phyloP scores from a whole-genome alignment of 2,888 invertebrate species.

The Drosophila nigricruria region DNA sequence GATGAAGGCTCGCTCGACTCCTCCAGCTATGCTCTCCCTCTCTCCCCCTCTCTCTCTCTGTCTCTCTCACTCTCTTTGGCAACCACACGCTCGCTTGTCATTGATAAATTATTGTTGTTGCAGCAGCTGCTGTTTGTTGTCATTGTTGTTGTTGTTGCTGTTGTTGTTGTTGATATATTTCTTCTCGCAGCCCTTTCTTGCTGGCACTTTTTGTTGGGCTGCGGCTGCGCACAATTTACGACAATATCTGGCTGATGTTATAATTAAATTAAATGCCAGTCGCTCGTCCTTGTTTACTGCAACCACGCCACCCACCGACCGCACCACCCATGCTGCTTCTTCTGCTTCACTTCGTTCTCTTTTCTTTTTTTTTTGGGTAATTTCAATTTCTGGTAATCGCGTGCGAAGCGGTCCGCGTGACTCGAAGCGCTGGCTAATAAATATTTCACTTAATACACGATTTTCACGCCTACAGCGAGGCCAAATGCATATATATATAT shows the following conservation, averaged over 20 bases:
- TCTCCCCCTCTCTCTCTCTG: not conserved
- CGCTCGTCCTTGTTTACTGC: constrained; percentile 13
- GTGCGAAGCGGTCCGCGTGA: constrained; percentile 70
- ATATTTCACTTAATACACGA: constrained; percentile 80
- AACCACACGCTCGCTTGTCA: constrained; percentile 50
- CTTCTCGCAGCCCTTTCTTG: constrained; percentile 9
- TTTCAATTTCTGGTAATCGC: constrained; percentile 71
- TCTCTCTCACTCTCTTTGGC: not conserved
- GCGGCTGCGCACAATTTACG: constrained; percentile 13
- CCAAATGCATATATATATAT: not conserved
- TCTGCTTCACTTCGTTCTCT: not conserved
- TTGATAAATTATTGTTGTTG: constrained; percentile 58
- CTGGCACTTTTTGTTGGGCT: not conserved
- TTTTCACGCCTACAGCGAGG: constrained; percentile 71
- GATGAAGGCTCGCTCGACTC: constrained; percentile 33
- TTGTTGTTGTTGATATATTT: constrained; percentile 9
- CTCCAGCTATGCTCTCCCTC: not conserved
- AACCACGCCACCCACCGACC: not conserved
- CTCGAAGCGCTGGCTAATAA: constrained; percentile 73
- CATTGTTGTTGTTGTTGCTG: constrained; percentile 41
- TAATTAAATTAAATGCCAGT: constrained; percentile 55
- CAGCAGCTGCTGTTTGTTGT: constrained; percentile 36
- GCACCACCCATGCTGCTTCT: not conserved
- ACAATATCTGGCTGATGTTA: constrained; percentile 27
- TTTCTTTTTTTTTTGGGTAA: constrained; percentile 27